Conservation (phyloP, 2,113 vertebrate species). For the Balaeniceps rex region DNA sequence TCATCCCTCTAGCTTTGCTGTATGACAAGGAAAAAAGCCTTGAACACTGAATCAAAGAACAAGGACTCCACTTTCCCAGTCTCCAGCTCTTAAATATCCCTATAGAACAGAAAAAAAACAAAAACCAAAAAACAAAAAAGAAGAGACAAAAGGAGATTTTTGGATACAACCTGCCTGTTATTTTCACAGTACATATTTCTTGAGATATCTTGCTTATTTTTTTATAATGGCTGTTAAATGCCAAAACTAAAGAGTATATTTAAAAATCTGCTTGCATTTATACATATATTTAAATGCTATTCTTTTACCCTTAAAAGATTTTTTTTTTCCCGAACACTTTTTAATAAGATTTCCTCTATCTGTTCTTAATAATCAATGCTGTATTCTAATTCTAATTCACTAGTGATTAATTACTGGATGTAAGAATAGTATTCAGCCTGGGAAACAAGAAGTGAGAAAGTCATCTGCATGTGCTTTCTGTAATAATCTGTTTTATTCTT, state of each 20-base stretch:
- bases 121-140: too few relatives aligned
- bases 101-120: background rate
- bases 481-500: background rate
- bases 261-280: background rate
- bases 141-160: background rate
- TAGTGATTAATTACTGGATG: background rate
- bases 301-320: background rate
- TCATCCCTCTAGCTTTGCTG: background rate
- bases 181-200: background rate
- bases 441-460: background rate
- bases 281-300: background rate
- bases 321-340: background rate
- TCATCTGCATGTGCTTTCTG: background rate
- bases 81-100: background rate
- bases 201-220: background rate
- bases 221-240: background rate
- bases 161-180: background rate
- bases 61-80: background rate
- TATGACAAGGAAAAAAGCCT: background rate
- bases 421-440: background rate
- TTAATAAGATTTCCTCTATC: background rate
- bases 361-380: background rate
- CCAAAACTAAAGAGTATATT: background rate
- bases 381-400: background rate
- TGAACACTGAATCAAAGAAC: background rate